Percentiles rank a stretch among this genome's conserved stretches.
phyloP scores from a whole-genome alignment of 2,113 vertebrate genomes.

The Alligator sinensis region DNA sequence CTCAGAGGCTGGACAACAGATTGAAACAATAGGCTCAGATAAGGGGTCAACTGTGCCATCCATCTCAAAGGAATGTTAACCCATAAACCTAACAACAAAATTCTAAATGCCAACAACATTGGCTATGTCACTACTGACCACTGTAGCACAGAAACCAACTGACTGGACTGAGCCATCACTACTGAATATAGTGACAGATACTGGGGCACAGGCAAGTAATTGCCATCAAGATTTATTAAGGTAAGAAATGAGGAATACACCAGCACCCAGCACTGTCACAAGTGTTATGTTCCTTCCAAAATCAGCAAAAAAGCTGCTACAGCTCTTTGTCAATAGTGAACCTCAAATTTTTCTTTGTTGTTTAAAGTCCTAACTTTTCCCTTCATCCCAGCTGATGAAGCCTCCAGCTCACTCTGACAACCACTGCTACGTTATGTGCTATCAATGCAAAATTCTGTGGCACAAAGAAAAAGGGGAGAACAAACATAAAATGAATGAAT shows the following conservation, averaged over 20 bases:
- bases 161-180: fast-evolving
- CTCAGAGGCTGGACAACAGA: not conserved
- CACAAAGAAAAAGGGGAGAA: not conserved
- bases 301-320: not conserved
- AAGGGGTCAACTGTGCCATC: not conserved
- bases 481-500: not conserved
- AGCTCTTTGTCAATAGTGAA: not conserved
- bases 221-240: not conserved
- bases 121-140: not conserved
- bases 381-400: not conserved
- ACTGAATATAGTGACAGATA: fast-evolving
- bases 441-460: not conserved
- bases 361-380: not conserved
- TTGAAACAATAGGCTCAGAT: not conserved
- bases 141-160: not conserved
- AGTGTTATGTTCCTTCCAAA: not conserved
- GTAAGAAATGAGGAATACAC: not conserved
- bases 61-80: not conserved
- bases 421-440: not conserved
- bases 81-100: not conserved
- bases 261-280: not conserved
- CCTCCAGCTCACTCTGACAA: not conserved
- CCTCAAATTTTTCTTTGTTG: not conserved
- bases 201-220: not conserved
- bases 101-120: not conserved